Evolutionary conservation across 1,140 invertebrate genomes (phyloP).

Genomic region (Neuroterus valhalla): DNA sequence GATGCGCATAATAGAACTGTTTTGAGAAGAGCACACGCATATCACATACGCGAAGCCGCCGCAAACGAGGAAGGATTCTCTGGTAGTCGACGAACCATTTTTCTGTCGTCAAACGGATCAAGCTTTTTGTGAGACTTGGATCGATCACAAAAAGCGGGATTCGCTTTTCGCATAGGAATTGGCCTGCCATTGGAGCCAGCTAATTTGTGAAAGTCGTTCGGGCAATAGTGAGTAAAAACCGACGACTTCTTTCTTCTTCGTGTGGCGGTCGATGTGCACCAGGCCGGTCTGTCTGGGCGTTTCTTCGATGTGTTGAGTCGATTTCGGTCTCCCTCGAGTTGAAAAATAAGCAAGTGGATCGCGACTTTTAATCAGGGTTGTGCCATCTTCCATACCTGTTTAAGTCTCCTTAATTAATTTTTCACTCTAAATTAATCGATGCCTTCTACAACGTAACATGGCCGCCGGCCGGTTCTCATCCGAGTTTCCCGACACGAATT

Average conservation of each 20-base stretch:
- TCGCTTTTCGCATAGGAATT: constrained; percentile 75
- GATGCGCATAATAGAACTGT: constrained; percentile 32
- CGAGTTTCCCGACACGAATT: neutral
- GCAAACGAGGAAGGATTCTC: constrained; percentile 51
- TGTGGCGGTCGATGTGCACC: constrained; percentile 50
- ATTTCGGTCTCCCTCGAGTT: neutral
- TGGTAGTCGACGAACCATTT: constrained; percentile 66
- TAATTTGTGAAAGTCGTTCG: constrained; percentile 48
- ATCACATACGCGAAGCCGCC: constrained; percentile 24
- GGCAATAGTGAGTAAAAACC: constrained; percentile 57
- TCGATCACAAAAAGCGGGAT: constrained; percentile 75
- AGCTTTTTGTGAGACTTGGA: constrained; percentile 75
- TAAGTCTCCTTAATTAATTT: neutral
- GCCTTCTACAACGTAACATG: constrained; percentile 67
- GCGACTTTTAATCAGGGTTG: neutral
- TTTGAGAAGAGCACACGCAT: neutral
- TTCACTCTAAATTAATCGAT: constrained; percentile 58
- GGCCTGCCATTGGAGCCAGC: constrained; percentile 56
- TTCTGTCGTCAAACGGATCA: constrained; percentile 75
- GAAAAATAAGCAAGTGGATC: neutral
- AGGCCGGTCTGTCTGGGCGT: constrained; percentile 43
- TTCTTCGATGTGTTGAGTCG: neutral
- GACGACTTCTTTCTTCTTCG: constrained; percentile 37
- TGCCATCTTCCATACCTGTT: neutral
- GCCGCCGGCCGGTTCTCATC: constrained; percentile 63